phyloP scores from a whole-genome alignment of 2,888 invertebrate genomes.

The Tipula helvola region DNA sequence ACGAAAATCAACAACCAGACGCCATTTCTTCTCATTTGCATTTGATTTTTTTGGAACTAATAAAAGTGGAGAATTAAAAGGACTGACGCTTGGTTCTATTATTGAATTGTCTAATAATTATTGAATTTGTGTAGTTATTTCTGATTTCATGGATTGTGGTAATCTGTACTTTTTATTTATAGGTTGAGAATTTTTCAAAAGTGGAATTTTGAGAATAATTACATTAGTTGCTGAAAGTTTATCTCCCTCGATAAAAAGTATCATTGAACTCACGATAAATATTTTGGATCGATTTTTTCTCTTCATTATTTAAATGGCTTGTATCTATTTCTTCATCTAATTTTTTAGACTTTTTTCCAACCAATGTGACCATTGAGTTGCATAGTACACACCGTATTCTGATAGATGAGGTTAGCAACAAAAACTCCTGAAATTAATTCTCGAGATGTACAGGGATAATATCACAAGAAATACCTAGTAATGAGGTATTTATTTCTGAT shows the following conservation, averaged over 20 bases:
- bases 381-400: not conserved
- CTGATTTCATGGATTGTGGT: not conserved
- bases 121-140: too few species aligned
- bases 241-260: not conserved
- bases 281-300: too few species aligned
- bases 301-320: too few species aligned
- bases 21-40: not conserved
- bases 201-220: not conserved
- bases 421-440: too few species aligned
- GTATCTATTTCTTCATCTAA: too few species aligned
- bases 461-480: not conserved
- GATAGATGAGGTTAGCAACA: not conserved
- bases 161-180: not conserved
- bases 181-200: not conserved
- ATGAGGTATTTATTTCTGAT: not conserved
- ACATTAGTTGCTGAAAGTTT: not conserved
- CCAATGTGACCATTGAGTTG: not conserved
- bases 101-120: too few species aligned
- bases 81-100: not conserved
- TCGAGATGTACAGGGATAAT: too few species aligned
- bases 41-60: slow-evolving; percentile 6
- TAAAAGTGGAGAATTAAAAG: not conserved
- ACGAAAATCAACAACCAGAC: not conserved
- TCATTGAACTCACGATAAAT: too few species aligned
- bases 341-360: not conserved